Percentiles rank a stretch among this genome's conserved stretches.
Conservation (phyloP, 1,140 invertebrate genomes). For the Tetragonula clypearis region DNA sequence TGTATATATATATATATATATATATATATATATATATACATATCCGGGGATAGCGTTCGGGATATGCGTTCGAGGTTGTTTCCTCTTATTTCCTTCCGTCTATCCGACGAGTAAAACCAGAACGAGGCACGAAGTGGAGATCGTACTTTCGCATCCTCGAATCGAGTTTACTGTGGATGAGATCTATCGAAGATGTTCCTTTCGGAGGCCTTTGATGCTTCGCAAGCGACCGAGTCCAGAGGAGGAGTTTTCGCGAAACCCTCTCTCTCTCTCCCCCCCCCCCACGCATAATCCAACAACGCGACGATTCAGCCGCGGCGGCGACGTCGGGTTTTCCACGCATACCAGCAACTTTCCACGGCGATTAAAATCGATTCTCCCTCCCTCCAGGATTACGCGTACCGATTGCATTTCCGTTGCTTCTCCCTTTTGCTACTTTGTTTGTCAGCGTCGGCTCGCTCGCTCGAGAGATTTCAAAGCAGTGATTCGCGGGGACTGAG, state of each 20-base stretch:
- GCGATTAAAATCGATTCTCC: not conserved
- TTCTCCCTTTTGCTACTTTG: not conserved
- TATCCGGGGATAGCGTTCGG: not conserved
- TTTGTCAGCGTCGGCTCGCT: not conserved
- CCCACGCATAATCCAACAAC: no score
- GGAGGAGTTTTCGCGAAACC: no score
- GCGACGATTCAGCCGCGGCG: no score
- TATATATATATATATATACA: no score
- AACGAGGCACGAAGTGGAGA: not conserved
- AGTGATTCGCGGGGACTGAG: no score
- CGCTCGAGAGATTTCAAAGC: not conserved
- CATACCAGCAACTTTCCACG: not conserved
- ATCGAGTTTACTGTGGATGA: not conserved
- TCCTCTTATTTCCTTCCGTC: not conserved
- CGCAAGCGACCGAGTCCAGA: no score
- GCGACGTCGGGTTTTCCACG: no score
- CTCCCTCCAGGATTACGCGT: not conserved
- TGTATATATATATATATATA: no score
- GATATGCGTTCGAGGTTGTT: not conserved
- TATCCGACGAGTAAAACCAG: not conserved
- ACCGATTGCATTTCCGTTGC: not conserved
- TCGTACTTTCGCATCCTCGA: not conserved
- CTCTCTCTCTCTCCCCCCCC: no score
- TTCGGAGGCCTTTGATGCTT: not conserved
- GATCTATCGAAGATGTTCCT: not conserved